Evolutionary conservation across 2,797 vertebrate species (phyloP), one percentile per base, ranked within the genome.

Genomic region (Synaphobranchus kaupii): DNA sequence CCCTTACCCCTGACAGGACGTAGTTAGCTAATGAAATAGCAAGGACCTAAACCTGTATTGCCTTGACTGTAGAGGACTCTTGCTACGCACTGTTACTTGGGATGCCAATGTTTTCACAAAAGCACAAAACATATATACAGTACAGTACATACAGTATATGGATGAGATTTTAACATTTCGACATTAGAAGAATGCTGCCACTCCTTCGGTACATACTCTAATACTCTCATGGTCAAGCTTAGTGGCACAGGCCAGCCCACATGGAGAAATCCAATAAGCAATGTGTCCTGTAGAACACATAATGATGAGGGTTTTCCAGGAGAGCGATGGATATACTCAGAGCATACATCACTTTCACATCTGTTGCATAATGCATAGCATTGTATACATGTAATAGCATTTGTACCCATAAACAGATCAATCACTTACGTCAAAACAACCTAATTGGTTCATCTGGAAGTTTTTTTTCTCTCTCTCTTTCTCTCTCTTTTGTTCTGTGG

Each of bases 361-460:
- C 68, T 73, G 28, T 28, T 73, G 68, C 68, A 73, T 73, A 73
- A 73, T 73, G 68, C 13, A 73, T 73, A 39, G 34, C 68, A 73
- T 34, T 73, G 34, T 39, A 73, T 34, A 73, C 68, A 44, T 47
- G 39, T 78, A 78, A 44, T 78, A 78, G 34, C 34, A 78, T 78
- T 78, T 44, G 34, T 39, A 9, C 20, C 17, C 73, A 78, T 78
- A 78, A 44, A 78, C 39, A 78, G 20, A 78, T 78, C 15, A 78
- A 78, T 78, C 34, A 78, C 34, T 22, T 17, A 78, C 3, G 34
- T 47, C 34, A 78, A 78, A 78, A 44, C 73, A 44, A 20, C 73
- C 17, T 78, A 78, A 63, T 58, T 58, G 83, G 56, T 25, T 84
- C 34, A 56, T 54, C 22, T 85, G 3, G 73, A 9, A 31, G 68